Conservation (phyloP, 2,113 vertebrate genomes). For the Chloroceryle aenea region DNA sequence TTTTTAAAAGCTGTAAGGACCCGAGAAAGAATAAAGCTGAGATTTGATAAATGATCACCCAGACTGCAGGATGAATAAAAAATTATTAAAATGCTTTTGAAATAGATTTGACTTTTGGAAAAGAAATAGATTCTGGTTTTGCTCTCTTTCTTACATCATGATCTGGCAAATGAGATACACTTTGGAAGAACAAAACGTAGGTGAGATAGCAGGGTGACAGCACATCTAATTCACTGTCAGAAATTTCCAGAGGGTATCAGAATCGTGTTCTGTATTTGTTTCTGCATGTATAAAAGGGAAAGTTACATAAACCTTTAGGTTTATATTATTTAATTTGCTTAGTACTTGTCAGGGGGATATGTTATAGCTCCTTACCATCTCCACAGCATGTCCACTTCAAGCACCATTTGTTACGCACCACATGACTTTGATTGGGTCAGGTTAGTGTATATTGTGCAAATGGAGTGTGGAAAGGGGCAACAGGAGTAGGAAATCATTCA, state of each 20-base stretch:
- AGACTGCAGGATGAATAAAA: neutral
- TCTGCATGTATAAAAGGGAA: neutral
- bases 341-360: neutral
- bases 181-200: neutral
- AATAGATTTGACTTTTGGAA: slow-evolving; percentile 23
- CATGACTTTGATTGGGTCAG: neutral
- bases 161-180: neutral
- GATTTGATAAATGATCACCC: slow-evolving; percentile 8
- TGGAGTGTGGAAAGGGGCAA: neutral
- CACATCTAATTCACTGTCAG: neutral
- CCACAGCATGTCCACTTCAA: neutral
- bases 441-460: neutral
- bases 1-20: neutral
- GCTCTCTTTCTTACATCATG: neutral
- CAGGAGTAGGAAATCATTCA: neutral
- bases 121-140: neutral
- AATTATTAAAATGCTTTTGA: neutral
- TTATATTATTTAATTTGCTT: neutral
- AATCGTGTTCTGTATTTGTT: neutral
- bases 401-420: neutral
- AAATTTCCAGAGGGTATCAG: neutral
- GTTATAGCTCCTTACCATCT: neutral
- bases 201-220: neutral
- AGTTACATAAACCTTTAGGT: neutral
- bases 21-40: neutral